Percentiles rank a stretch among this genome's conserved stretches.
Conservation (phyloP, 2,113 vertebrate genomes). For the Cololabis saira region DNA sequence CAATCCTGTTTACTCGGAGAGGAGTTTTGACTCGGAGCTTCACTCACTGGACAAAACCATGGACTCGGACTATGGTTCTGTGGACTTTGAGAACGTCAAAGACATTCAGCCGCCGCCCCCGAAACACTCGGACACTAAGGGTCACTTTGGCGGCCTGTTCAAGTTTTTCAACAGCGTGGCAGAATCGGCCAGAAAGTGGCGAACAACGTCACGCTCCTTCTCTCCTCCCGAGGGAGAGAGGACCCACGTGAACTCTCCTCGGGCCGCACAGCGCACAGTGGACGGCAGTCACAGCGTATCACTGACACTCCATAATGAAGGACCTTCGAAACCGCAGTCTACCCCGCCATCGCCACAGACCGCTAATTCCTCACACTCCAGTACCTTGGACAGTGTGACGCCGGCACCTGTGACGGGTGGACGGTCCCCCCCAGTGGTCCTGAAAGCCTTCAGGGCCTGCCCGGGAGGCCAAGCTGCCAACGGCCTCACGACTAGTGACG, state of each 20-base stretch:
- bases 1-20: conserved; percentile 78
- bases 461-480: conserved; percentile 64
- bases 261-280: conserved; percentile 59
- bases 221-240: conserved; percentile 82
- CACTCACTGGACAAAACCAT: conserved; percentile 80
- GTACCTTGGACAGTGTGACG: conserved; percentile 24
- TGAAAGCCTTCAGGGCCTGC: conserved; percentile 70
- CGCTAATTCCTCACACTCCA: conserved; percentile 63
- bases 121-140: conserved; percentile 76
- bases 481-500: conserved; percentile 55
- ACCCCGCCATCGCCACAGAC: conserved; percentile 58
- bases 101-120: conserved; percentile 77
- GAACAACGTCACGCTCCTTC: conserved; percentile 83
- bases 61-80: conserved; percentile 83
- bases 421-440: conserved; percentile 68
- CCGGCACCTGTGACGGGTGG: conserved; percentile 61
- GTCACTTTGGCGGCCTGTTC: conserved; percentile 86
- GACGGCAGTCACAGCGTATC: conserved; percentile 68
- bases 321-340: conserved; percentile 40
- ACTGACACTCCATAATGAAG: conserved; percentile 73
- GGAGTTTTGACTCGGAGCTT: conserved; percentile 82
- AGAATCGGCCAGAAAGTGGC: conserved; percentile 87
- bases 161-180: conserved; percentile 89
- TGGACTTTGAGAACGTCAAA: conserved; percentile 79
- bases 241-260: conserved; percentile 69